phyloP scores from a whole-genome alignment of 23 tunicate species.

The Halocynthia roretzi region DNA sequence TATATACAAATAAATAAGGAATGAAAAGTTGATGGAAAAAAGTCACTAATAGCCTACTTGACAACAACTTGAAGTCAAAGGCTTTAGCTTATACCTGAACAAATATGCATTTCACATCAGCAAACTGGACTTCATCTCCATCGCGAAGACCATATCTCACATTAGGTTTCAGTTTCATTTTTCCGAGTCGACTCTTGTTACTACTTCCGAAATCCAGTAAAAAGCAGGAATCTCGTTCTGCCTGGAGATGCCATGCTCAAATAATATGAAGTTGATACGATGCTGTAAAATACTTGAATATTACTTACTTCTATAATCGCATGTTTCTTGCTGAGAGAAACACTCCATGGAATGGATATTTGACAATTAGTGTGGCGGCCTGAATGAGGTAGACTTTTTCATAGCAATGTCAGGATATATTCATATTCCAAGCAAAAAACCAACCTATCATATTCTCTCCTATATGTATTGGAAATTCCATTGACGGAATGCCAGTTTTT shows the following conservation, averaged over 20 bases:
- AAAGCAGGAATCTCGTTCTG: slow-evolving; percentile 13
- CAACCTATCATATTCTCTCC: slow-evolving; percentile 61
- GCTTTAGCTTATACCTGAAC: slow-evolving; percentile 21
- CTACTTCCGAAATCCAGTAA: slow-evolving; percentile 71
- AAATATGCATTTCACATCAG: slow-evolving; percentile 54
- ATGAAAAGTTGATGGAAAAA: too few species aligned
- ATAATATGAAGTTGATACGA: neutral
- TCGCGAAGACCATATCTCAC: slow-evolving; percentile 49
- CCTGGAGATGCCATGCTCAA: slow-evolving; percentile 6
- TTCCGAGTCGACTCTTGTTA: slow-evolving; percentile 57
- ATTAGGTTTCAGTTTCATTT: slow-evolving; percentile 42
- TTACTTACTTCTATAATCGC: slow-evolving; percentile 74
- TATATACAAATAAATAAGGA: too few species aligned
- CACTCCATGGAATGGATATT: slow-evolving; percentile 48
- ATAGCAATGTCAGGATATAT: neutral
- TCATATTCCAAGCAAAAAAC: neutral
- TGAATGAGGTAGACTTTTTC: neutral
- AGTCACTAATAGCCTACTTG: too few species aligned
- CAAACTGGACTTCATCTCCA: slow-evolving; percentile 42
- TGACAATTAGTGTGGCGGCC: slow-evolving; percentile 75
- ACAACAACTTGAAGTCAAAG: too few species aligned
- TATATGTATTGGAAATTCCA: slow-evolving; percentile 36
- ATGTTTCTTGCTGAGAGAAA: slow-evolving; percentile 74
- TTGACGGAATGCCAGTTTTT: slow-evolving; percentile 1
- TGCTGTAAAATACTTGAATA: neutral